Base-by-base conservation (phyloP, 2,797 vertebrate species). In the Cyprinella venusta region DNA sequence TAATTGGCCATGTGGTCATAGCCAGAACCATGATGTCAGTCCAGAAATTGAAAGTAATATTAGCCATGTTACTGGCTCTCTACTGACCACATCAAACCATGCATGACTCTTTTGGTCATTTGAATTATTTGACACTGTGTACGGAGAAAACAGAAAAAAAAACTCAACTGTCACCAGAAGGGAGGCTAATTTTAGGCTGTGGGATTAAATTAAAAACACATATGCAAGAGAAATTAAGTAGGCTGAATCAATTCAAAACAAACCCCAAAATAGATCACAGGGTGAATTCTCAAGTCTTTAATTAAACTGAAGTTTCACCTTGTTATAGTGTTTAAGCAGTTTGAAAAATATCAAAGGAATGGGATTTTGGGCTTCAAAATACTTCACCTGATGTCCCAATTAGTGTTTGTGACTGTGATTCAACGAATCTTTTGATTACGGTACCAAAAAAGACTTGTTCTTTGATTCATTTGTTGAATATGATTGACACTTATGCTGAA, bases 231-330 rank as follows among this genome's bases (percentile, higher is more conserved):
- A 69, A 42, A 59, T 80, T 12, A 65, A 50, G 59, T 36, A 59
- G 50, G 33, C 76, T 67, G 8, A 67, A 36, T 78, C 19, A 65
- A 12, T 54, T 21, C 4, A n/a, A 54, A 74, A 36, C 30, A 54
- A 79, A 10, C 33, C 30, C 45, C 10, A 18, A 36, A 74, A 54
- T 54, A 54, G 71, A 54, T 54, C 30, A 54, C 30, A 74, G 30
- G 71, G 19, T 54, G 70, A 36, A 52, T 72, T 72, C 70, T 72
- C 26, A 52, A 72, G 33, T 40, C 72, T 76, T 59, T 59, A 59
- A 40, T 76, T 59, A 56, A 76, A 24, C 21, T 40, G 21, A 18
- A 59, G 9, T 59, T 59, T 24, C 8, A 76, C 54, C n/a, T 59
- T 75, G 72, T 38, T 13, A 16, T 33, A 52, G 33, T 24, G 52